Percentiles rank a stretch among this genome's conserved stretches.
Conservation (phyloP, 1,140 invertebrate genomes). For the Hesperophylax magnus region DNA sequence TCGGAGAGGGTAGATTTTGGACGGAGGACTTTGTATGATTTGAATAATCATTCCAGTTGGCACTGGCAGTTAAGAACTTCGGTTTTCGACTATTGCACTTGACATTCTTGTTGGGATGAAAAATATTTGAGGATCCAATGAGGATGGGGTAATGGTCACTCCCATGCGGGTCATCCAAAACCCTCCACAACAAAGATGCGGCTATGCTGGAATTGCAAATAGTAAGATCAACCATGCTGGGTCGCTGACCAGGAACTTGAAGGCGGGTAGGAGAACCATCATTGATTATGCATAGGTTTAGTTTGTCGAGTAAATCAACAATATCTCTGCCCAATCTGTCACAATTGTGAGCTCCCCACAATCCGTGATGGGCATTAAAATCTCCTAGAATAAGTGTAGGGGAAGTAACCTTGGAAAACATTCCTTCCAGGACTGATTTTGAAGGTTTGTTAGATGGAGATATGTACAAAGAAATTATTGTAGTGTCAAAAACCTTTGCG, state of each 20-base stretch:
- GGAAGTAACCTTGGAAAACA: neutral
- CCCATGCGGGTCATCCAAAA: neutral
- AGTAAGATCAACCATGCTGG: neutral
- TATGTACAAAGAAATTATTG: too few relatives aligned
- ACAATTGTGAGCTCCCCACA: constrained; percentile 1
- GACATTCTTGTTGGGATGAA: neutral
- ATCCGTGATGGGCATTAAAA: neutral
- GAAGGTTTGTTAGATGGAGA: constrained; percentile 8
- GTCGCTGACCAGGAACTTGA: neutral
- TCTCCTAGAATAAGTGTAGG: too few relatives aligned
- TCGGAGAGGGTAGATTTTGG: too few relatives aligned
- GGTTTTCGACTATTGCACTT: neutral
- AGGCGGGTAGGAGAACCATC: neutral
- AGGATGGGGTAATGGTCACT: neutral
- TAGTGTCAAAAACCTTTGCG: too few relatives aligned
- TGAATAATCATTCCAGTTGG: neutral
- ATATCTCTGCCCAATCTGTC: neutral
- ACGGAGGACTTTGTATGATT: neutral
- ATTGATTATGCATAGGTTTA: neutral
- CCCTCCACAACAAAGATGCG: neutral
- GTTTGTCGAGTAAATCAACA: neutral
- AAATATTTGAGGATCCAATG: neutral
- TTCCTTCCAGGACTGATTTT: neutral
- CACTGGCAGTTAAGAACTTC: neutral
- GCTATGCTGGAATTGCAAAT: neutral